Conservation (phyloP, 1,140 invertebrate species). For the Drosophila lowei region DNA sequence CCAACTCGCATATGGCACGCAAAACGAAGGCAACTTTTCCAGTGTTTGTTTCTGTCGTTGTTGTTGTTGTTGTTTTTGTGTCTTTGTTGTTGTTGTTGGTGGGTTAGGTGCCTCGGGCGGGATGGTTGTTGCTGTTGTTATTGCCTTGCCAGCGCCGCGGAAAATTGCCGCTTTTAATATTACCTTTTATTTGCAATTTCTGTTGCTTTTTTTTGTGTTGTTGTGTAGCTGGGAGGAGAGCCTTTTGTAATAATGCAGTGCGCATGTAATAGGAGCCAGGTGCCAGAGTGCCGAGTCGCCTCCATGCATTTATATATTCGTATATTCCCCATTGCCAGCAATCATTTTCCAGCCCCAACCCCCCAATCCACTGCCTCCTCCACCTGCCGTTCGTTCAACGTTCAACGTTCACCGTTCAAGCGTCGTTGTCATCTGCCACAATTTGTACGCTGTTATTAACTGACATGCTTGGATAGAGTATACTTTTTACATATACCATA, state of each 20-base stretch:
- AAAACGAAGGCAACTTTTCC: slow-evolving; percentile 63
- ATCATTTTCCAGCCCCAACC: slow-evolving; percentile 57
- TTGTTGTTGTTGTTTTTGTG: slow-evolving; percentile 13
- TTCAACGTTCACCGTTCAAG: neutral
- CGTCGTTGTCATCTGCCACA: slow-evolving; percentile 71
- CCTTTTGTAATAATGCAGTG: slow-evolving; percentile 79
- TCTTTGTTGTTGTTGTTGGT: slow-evolving; percentile 11
- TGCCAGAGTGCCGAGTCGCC: slow-evolving; percentile 75
- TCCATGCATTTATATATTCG: slow-evolving; percentile 59
- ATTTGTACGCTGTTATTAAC: slow-evolving; percentile 79
- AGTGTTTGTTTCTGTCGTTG: slow-evolving; percentile 8
- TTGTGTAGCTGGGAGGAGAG: slow-evolving; percentile 8
- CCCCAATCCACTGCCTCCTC: slow-evolving; percentile 1
- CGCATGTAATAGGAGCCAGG: slow-evolving; percentile 79
- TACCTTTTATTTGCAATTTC: slow-evolving; percentile 80
- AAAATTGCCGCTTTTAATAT: slow-evolving; percentile 82
- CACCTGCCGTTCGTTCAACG: neutral
- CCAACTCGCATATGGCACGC: slow-evolving; percentile 79
- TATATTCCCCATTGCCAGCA: slow-evolving; percentile 60
- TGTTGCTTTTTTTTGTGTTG: slow-evolving; percentile 32
- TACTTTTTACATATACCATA: slow-evolving; percentile 10
- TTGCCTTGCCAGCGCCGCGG: slow-evolving; percentile 54
- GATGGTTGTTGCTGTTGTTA: slow-evolving; percentile 38
- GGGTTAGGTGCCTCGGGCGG: slow-evolving; percentile 44
- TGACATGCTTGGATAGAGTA: slow-evolving; percentile 67